Evolutionary conservation across 2,113 vertebrate species (phyloP).

Genomic region (Castor canadensis): DNA sequence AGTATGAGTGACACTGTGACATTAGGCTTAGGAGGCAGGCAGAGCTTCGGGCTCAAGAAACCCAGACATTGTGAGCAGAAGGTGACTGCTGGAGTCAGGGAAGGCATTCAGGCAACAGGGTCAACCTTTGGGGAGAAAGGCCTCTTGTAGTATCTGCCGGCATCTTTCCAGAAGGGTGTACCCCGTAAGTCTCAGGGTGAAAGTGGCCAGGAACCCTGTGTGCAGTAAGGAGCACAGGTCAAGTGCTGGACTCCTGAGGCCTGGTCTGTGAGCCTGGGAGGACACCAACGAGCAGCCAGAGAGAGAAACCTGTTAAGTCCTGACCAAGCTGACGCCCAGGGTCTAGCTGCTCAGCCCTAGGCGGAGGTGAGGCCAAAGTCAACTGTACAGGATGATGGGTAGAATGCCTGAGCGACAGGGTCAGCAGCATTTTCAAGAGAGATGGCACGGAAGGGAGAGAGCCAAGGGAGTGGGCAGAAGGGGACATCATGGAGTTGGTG

Average conservation of each 20-base stretch:
- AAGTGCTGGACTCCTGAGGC: neutral
- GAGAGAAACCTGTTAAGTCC: neutral
- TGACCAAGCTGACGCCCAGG: neutral
- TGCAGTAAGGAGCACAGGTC: neutral
- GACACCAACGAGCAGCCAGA: accelerated
- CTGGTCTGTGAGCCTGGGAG: neutral
- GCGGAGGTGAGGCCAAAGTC: neutral
- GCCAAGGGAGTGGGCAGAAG: neutral
- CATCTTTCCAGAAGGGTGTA: neutral
- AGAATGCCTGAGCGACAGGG: neutral
- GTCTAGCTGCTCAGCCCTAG: accelerated
- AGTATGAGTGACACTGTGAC: neutral
- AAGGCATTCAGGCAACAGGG: accelerated
- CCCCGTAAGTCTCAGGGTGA: neutral
- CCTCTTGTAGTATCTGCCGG: neutral
- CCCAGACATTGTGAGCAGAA: neutral
- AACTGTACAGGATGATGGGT: neutral
- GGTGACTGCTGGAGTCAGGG: too few species aligned
- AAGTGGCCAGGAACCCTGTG: neutral
- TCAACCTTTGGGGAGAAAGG: neutral
- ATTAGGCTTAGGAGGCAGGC: neutral
- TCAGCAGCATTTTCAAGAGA: neutral
- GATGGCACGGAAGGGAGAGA: neutral
- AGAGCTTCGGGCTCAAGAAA: neutral
- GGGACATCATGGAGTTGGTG: too few species aligned